Evolutionary conservation across 2,797 vertebrate genomes (phyloP).

Genomic region (Cuniculus paca): DNA sequence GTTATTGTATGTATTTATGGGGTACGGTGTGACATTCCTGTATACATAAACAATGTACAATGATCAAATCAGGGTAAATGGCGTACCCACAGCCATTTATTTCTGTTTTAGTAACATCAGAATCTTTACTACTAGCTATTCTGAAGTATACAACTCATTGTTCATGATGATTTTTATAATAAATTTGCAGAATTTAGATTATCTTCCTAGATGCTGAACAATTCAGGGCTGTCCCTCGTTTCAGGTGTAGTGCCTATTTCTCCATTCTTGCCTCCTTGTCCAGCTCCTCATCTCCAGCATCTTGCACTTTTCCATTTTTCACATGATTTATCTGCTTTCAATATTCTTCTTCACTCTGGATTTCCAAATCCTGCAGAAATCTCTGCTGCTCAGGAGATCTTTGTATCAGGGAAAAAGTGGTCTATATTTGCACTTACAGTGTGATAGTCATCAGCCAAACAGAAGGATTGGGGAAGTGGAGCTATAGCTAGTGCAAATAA

Average conservation of each 20-base stretch:
- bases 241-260: background rate
- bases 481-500: background rate
- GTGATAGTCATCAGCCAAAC: background rate
- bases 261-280: background rate
- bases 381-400: background rate
- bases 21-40: background rate
- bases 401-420: background rate
- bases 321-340: background rate
- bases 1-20: background rate
- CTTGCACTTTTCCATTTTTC: background rate
- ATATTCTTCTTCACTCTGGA: background rate
- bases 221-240: too few relatives aligned
- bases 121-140: background rate
- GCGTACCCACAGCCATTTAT: background rate
- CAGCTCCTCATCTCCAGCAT: fast-evolving
- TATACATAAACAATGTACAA: background rate
- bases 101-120: background rate
- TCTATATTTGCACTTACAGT: background rate
- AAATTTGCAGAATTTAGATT: background rate
- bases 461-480: background rate
- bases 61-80: background rate
- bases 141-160: background rate
- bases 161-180: background rate
- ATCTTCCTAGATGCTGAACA: background rate
- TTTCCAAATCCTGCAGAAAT: background rate